These are phyloP conservation scores for Fulmarus glacialis DNA, from an alignment of 2,113 vertebrate genomes.

Conservation along the genomic window DNA sequence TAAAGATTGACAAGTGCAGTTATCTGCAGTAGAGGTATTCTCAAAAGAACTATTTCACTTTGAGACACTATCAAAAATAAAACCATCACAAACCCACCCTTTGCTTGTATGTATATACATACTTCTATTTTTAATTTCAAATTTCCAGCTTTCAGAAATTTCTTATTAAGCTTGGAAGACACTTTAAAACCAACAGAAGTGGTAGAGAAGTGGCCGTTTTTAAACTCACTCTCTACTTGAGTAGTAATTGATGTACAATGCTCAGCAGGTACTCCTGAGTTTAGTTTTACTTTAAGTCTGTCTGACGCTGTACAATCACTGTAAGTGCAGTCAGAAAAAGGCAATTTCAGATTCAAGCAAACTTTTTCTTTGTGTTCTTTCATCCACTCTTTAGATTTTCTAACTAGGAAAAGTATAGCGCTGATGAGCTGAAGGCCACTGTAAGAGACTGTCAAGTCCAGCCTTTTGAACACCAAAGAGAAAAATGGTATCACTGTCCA, in stretches of 20 bases:
- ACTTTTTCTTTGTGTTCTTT: background rate
- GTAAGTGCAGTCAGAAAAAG: background rate
- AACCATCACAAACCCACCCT: background rate
- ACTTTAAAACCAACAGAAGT: background rate
- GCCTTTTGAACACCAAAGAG: background rate
- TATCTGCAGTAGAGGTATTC: background rate
- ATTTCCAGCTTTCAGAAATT: background rate
- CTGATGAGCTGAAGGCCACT: background rate
- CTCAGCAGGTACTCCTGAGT: background rate
- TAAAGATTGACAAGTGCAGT: background rate
- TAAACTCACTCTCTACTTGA: background rate
- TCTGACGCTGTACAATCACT: background rate
- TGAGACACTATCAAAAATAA: slow-evolving; percentile 12
- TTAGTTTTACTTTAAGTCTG: background rate
- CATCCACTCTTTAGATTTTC: background rate
- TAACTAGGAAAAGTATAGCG: background rate
- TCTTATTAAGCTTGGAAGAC: background rate
- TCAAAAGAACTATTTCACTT: slow-evolving; percentile 5
- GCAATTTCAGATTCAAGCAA: background rate
- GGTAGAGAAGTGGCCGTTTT: background rate
- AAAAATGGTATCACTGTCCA: background rate
- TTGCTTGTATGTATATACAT: background rate
- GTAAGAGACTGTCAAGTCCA: background rate
- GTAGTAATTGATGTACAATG: background rate
- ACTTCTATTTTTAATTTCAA: slow-evolving; percentile 12